Conservation (phyloP, 1,140 invertebrate species). For the Zaprionus inermis region DNA sequence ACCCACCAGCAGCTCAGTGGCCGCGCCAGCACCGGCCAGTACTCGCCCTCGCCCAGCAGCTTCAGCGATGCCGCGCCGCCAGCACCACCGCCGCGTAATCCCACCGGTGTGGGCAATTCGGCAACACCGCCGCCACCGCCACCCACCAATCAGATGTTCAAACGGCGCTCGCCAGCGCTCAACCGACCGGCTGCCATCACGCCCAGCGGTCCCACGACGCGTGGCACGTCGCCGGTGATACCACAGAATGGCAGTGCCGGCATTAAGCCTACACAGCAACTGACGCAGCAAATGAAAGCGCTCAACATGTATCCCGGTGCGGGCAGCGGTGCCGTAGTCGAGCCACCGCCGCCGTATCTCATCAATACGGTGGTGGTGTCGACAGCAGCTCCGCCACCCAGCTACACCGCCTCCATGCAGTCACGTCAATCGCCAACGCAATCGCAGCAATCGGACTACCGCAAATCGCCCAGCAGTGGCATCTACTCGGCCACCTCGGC, state of each 20-base stretch:
- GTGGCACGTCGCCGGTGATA: constrained; percentile 91
- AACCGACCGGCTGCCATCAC: constrained; percentile 84
- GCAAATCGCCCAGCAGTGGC: constrained; percentile 88
- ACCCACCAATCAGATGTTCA: constrained; percentile 91
- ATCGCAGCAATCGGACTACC: constrained; percentile 89
- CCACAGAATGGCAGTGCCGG: constrained; percentile 84
- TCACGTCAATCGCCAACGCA: constrained; percentile 94
- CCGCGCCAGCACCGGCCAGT: constrained; percentile 85
- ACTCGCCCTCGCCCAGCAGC: constrained; percentile 88
- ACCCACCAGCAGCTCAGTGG: constrained; percentile 84
- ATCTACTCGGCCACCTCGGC: constrained; percentile 92
- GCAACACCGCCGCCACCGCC: constrained; percentile 90
- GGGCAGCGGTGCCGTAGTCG: constrained; percentile 87
- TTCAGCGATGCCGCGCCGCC: constrained; percentile 89
- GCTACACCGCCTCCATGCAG: constrained; percentile 93
- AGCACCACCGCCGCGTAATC: constrained; percentile 87
- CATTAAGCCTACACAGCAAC: constrained; percentile 88
- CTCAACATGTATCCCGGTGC: constrained; percentile 90
- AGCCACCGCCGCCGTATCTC: constrained; percentile 88
- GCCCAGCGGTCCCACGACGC: constrained; percentile 85
- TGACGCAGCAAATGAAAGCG: constrained; percentile 94
- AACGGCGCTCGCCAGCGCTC: constrained; percentile 91
- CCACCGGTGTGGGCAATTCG: constrained; percentile 87
- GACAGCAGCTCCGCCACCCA: constrained; percentile 85
- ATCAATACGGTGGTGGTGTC: constrained; percentile 88